Conservation (phyloP, 2,113 vertebrate genomes). For the Capreolus pygargus region DNA sequence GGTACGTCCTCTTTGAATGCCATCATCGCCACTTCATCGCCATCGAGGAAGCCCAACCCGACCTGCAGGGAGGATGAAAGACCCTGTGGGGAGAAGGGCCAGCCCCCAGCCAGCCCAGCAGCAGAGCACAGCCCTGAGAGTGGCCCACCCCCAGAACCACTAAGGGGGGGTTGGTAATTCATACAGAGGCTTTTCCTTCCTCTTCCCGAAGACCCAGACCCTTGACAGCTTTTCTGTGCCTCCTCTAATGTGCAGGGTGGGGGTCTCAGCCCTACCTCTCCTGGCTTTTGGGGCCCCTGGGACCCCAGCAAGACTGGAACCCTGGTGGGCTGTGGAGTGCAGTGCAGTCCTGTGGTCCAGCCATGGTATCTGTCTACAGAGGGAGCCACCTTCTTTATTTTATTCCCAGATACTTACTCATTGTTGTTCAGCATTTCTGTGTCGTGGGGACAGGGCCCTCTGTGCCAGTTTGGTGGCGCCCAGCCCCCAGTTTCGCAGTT, state of each 20-base stretch:
- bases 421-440: accelerated
- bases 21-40: not conserved
- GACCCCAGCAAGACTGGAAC: not conserved
- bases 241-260: accelerated
- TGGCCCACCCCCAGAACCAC: not conserved
- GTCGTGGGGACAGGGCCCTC: not conserved
- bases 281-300: not conserved
- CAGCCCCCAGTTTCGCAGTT: accelerated
- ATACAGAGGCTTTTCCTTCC: not conserved
- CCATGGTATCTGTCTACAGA: not conserved
- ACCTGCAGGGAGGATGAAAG: not conserved
- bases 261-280: not conserved
- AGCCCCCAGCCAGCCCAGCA: not conserved
- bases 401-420: not conserved
- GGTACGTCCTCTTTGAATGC: not conserved
- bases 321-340: too few relatives aligned
- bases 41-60: not conserved
- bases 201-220: not conserved
- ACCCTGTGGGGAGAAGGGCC: not conserved
- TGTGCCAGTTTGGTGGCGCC: accelerated
- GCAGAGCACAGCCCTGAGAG: not conserved
- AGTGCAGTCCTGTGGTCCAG: not conserved
- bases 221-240: too few relatives aligned
- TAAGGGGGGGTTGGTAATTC: accelerated
- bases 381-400: not conserved